Evolutionary conservation across 2,797 vertebrate species (phyloP).

Genomic region (Galago senegalensis): DNA sequence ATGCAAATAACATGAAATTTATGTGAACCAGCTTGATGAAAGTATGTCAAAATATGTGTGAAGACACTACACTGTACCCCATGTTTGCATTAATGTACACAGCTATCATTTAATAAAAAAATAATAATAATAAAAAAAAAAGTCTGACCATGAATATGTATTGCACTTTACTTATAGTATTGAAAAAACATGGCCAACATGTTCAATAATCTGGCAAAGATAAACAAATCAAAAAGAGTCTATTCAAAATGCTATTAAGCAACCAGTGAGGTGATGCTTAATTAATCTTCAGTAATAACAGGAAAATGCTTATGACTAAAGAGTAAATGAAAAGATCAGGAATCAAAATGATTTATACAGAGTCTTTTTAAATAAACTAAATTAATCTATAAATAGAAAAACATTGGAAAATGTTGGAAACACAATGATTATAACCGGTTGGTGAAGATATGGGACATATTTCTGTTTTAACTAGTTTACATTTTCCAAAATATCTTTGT

Average conservation of each 20-base stretch:
- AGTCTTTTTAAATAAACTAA: slow-evolving; percentile 63
- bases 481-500: slow-evolving; percentile 48
- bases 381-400: slow-evolving; percentile 30
- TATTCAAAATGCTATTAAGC: slow-evolving; percentile 58
- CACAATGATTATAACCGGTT: slow-evolving; percentile 20
- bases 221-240: slow-evolving; percentile 31
- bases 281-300: slow-evolving; percentile 35
- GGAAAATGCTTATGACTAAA: slow-evolving; percentile 7
- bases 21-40: no score
- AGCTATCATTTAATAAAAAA: no score
- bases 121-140: no score
- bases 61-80: no score
- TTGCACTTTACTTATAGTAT: neutral
- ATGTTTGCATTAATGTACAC: no score
- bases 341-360: slow-evolving; percentile 59
- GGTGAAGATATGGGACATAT: neutral
- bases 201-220: slow-evolving; percentile 24
- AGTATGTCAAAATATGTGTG: no score
- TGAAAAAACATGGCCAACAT: slow-evolving; percentile 31
- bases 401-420: slow-evolving; percentile 6
- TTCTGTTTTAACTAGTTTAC: slow-evolving; percentile 1
- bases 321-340: slow-evolving; percentile 37
- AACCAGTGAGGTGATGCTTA: neutral
- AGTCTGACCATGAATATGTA: slow-evolving; percentile 17
- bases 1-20: no score